Evolutionary conservation across 2,888 invertebrate genomes (phyloP), one percentile per base, ranked within the genome.

Genomic region (Nemotelus nigrinus): DNA sequence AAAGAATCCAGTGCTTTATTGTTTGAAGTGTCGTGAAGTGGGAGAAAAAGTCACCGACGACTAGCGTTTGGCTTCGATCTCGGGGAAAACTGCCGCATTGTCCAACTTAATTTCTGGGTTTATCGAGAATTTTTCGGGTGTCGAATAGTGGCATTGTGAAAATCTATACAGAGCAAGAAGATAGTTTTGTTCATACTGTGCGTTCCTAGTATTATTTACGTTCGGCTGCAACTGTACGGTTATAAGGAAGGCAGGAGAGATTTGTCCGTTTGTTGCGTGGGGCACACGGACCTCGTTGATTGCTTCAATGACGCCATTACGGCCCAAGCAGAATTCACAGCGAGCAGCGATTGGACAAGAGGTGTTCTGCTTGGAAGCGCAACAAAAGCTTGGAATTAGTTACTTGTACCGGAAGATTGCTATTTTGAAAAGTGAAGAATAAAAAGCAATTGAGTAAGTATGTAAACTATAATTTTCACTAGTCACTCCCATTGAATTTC

Each of bases 221-320:
- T 25, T 25, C 25, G 25, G 25, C 25, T 25, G 25, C 25, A 25
- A 25, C 25, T 25, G 25, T 25, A 25, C 25, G 25, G 25, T 25
- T 25, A 25, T 25, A 63, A 39, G 63, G 2, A 63, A 63, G 57
- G 44, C 65, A 65, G 65, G 65, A 65, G 43, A 63, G 5, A 53
- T 6, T 41, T 5, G 3, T 65, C 65, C 44, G 47, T 10, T 41
- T 65, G 3, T n/a, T 43, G 65, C 7, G 65, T 45, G 47, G 47
- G 65, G 65, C 47, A 47, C 65, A 65, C 65, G 65, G 43, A 65
- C 47, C 44, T 65, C 44, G 65, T 65, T 65, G 45, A 47, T 47
- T 45, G 43, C 47, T 60, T 63, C 74, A 47, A 74, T 74, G 74
- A 60, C 74, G 74, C 74, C 74, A 74, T 74, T 74, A 48, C 74